Base-by-base conservation (phyloP, 2,888 invertebrate genomes). In the Andrena camellia region DNA sequence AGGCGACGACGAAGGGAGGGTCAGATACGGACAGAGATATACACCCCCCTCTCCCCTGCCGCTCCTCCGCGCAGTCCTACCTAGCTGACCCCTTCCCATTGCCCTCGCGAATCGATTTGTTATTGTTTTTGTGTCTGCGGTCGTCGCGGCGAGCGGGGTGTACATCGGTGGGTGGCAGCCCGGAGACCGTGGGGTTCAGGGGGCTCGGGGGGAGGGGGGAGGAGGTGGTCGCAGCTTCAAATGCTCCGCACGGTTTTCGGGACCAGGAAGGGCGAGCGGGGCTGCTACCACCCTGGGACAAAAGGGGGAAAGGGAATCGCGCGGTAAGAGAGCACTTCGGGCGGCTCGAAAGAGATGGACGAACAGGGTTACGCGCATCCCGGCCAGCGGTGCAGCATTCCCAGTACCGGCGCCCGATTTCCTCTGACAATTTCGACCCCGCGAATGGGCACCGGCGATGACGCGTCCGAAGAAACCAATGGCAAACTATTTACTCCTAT, bases 91-190 rank as follows among this genome's bases (percentile, higher is more conserved):
- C 92, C 92, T 90, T 91, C 76, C 91, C 90, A 83, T 89, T 90
- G 86, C 90, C 90, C 91, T 90, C 90, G 90, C 91, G 91, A 93
- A 93, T 93, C 93, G 93, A 93, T 93, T 93, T 93, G 93, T 93
- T 93, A 93, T 93, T 93, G 93, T 93, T 93, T 93, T 93, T 93
- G 93, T 93, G 92, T 93, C 93, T 93, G 93, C 93, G 93, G 93
- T 93, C 90, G 90, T 88, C 89, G 90, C 90, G 90, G 90, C 90
- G 88, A 88, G 87, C 85, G 86, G 86, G 90, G 86, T 77, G 68
- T 85, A 83, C 83, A 87, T 85, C 81, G 80, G 83, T 68, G 83
- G 79, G 79, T 81, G 75, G 84, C 77, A 78, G 81, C 80, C 77
- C 72, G 75, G 81, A 67, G 81, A 72, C 66, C 81, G 50, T 64